Percentiles rank a stretch among this genome's conserved stretches.
phyloP scores from a whole-genome alignment of 2,888 invertebrate species.

The Drosophila lutescens region DNA sequence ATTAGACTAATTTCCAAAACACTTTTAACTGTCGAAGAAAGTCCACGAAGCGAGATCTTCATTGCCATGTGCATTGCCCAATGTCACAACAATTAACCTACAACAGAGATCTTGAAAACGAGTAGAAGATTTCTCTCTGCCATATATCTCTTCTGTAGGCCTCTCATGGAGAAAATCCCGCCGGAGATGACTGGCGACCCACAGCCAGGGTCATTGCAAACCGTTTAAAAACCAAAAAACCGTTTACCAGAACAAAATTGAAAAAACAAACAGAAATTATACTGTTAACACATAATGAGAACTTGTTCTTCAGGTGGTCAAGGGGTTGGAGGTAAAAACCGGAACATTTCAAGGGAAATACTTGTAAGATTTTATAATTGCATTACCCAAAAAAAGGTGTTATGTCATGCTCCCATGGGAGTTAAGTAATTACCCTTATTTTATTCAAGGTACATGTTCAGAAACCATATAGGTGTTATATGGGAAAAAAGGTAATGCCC shows the following conservation, averaged over 20 bases:
- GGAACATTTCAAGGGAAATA: slow-evolving; percentile 59
- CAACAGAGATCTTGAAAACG: slow-evolving; percentile 72
- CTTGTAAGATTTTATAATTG: slow-evolving; percentile 44
- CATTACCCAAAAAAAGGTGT: slow-evolving; percentile 53
- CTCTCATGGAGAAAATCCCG: slow-evolving; percentile 67
- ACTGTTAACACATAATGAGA: slow-evolving; percentile 47
- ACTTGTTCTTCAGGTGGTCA: slow-evolving; percentile 41
- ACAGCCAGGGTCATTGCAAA: slow-evolving; percentile 53
- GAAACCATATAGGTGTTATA: no score
- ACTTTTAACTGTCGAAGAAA: slow-evolving; percentile 66
- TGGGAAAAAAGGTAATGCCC: no score
- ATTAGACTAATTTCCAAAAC: slow-evolving; percentile 55
- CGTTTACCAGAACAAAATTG: slow-evolving; percentile 60
- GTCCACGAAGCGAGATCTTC: slow-evolving; percentile 44
- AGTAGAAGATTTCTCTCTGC: slow-evolving; percentile 67
- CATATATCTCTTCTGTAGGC: slow-evolving; percentile 42
- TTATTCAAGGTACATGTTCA: no score
- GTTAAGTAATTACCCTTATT: slow-evolving; percentile 3
- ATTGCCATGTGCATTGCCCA: slow-evolving; percentile 64
- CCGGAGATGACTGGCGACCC: slow-evolving; percentile 52
- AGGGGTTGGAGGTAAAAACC: slow-evolving; percentile 38
- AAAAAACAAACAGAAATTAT: slow-evolving; percentile 28
- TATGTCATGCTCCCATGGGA: slow-evolving; percentile 62
- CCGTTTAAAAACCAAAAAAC: slow-evolving; percentile 65
- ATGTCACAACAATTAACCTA: slow-evolving; percentile 78